These are phyloP conservation scores for Oryzias celebensis DNA, from an alignment of 2,113 vertebrate species.

Conservation along the genomic window DNA sequence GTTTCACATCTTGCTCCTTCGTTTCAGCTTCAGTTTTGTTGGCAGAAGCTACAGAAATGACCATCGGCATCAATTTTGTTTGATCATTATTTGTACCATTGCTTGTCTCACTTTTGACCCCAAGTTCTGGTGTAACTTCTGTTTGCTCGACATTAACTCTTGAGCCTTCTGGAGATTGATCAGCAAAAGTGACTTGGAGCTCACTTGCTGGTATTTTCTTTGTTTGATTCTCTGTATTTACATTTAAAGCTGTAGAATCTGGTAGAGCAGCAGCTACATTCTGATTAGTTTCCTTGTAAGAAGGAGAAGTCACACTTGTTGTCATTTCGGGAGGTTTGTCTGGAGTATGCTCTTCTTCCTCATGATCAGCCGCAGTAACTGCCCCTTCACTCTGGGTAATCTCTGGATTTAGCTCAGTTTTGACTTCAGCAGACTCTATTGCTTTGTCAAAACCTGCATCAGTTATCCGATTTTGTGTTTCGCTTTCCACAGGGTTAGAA, in stretches of 20 bases:
- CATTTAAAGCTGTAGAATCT: constrained; percentile 13
- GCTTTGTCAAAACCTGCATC: constrained; percentile 44
- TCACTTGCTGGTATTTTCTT: constrained; percentile 23
- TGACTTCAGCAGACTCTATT: constrained; percentile 22
- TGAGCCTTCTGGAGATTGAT: constrained; percentile 9
- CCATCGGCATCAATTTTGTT: constrained; percentile 11
- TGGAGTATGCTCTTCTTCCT: constrained; percentile 31
- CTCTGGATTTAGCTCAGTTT: constrained; percentile 30
- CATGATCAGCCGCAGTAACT: constrained; percentile 22
- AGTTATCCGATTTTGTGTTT: constrained; percentile 29
- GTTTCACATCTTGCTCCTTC: constrained; percentile 6
- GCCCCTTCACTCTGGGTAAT: constrained; percentile 29
- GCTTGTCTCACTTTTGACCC: constrained; percentile 1
- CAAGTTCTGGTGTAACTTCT: neutral
- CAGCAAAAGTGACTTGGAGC: constrained; percentile 1
- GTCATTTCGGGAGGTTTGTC: constrained; percentile 39
- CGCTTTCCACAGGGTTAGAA: constrained; percentile 22
- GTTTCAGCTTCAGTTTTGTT: constrained; percentile 28
- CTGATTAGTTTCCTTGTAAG: constrained; percentile 4
- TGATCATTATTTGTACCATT: constrained; percentile 7
- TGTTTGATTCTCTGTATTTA: constrained; percentile 12
- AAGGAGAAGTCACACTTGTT: constrained; percentile 17
- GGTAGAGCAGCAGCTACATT: neutral
- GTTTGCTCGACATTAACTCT: constrained; percentile 2
- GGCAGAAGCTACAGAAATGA: neutral